Evolutionary conservation across 2,113 vertebrate genomes (phyloP).

Genomic region (Pachypanchax playfairii): DNA sequence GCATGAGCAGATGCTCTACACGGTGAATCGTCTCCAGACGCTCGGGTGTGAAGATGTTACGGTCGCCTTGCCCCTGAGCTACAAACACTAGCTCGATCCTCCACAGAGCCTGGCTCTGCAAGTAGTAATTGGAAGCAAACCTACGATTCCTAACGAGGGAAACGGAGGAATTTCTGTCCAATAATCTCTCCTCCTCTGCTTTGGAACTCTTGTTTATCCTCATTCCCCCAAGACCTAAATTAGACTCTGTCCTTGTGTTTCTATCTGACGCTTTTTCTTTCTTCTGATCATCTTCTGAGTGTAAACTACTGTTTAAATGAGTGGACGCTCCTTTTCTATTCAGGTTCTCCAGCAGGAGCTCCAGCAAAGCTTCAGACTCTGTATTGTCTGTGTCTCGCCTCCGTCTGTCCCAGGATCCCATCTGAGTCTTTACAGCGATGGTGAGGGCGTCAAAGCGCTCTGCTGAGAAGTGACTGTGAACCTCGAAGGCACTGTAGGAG

Average conservation of each 20-base stretch:
- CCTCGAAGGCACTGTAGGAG: conserved; percentile 97
- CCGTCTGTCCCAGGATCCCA: conserved; percentile 93
- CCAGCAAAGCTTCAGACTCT: conserved; percentile 83
- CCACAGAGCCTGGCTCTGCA: conserved; percentile 93
- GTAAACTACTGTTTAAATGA: conserved; percentile 11
- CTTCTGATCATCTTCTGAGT: conserved; percentile 22
- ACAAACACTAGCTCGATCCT: conserved; percentile 96
- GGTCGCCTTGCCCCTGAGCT: conserved; percentile 87
- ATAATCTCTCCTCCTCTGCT: conserved; percentile 6
- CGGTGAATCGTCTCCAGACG: conserved; percentile 90
- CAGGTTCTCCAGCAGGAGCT: conserved; percentile 86
- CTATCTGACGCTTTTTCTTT: conserved; percentile 4
- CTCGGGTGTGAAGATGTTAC: conserved; percentile 96
- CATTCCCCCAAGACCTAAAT: conserved; percentile 5
- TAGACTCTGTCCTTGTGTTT: conserved; percentile 19
- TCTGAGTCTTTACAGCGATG: conserved; percentile 91
- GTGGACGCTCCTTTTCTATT: conserved; percentile 56
- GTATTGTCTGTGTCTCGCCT: conserved; percentile 86
- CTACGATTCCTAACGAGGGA: conserved; percentile 59
- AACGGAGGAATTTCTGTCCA: conserved; percentile 27
- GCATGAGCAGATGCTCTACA: conserved; percentile 92
- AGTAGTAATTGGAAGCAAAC: conserved; percentile 84
- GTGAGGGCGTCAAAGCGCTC: conserved; percentile 92
- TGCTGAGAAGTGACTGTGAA: conserved; percentile 94
- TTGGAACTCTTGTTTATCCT: conserved; percentile 16